These are phyloP conservation scores for Lutjanus erythropterus DNA, from an alignment of 2,113 vertebrate genomes.

Conservation along the genomic window DNA sequence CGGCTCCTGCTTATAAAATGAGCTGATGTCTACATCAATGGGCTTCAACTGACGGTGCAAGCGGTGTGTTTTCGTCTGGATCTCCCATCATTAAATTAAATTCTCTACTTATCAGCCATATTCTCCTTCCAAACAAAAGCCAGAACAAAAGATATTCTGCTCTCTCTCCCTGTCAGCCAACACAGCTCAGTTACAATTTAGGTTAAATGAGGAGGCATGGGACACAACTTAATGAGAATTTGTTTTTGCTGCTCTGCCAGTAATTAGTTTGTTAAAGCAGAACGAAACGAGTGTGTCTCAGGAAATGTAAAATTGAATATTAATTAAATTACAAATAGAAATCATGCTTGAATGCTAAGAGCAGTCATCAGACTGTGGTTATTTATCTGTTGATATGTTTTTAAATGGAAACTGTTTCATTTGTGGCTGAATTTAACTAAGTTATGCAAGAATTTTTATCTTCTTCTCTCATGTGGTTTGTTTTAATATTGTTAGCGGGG, in stretches of 20 bases:
- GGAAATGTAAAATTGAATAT: conserved; percentile 77
- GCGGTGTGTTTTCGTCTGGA: background rate
- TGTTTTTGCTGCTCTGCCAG: conserved; percentile 59
- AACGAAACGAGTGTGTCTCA: conserved; percentile 64
- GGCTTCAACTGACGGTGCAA: background rate
- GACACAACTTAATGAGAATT: conserved; percentile 73
- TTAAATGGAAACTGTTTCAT: conserved; percentile 35
- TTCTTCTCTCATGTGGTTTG: conserved; percentile 28
- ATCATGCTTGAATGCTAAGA: conserved; percentile 59
- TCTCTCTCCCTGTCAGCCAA: conserved; percentile 23
- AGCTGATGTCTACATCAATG: background rate
- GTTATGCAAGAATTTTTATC: conserved; percentile 10
- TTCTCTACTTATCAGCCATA: conserved; percentile 1
- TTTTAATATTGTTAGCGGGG: conserved; percentile 31
- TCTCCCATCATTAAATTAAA: conserved; percentile 22
- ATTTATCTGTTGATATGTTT: conserved; percentile 32
- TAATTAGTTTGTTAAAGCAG: conserved; percentile 82
- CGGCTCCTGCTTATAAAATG: background rate
- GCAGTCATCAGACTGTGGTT: conserved; percentile 33
- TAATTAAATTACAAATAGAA: conserved; percentile 75
- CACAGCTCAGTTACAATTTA: conserved; percentile 56
- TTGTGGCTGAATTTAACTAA: conserved; percentile 15
- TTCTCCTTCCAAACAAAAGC: conserved; percentile 32
- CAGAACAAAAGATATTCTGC: background rate
- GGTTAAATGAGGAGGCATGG: conserved; percentile 59